phyloP scores from a whole-genome alignment of 2,113 vertebrate genomes.

The Opisthocomus hoazin region DNA sequence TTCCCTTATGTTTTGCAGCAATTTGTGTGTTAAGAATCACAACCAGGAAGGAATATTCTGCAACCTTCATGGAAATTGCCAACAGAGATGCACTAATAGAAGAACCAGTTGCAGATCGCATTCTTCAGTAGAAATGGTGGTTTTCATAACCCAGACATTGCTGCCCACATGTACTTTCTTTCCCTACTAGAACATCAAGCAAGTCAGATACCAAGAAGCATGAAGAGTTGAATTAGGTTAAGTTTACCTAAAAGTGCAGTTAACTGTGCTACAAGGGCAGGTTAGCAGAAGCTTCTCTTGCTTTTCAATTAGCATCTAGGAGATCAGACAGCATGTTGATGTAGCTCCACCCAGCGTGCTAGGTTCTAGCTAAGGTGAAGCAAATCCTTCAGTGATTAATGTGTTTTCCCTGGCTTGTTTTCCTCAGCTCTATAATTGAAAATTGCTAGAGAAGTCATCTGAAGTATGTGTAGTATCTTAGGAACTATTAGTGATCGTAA shows the following conservation, averaged over 20 bases:
- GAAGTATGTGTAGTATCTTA: slow-evolving; percentile 32
- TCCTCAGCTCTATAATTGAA: slow-evolving; percentile 24
- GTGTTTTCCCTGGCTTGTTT: not conserved
- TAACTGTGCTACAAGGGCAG: not conserved
- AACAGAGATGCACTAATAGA: not conserved
- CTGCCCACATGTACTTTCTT: not conserved
- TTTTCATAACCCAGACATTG: not conserved
- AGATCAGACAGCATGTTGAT: not conserved
- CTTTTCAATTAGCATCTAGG: not conserved
- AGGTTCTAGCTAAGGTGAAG: not conserved
- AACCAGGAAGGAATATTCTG: not conserved
- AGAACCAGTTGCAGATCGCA: not conserved
- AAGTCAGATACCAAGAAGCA: not conserved
- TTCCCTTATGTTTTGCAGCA: not conserved
- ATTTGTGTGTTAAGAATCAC: not conserved
- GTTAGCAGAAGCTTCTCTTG: not conserved
- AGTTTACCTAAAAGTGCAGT: not conserved
- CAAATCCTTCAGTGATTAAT: not conserved
- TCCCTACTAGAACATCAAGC: not conserved
- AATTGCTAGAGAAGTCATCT: slow-evolving; percentile 25
- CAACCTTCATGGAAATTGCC: not conserved
- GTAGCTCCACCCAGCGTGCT: not conserved
- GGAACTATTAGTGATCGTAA: slow-evolving; percentile 23
- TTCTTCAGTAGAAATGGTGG: not conserved
- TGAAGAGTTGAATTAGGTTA: not conserved